phyloP scores from a whole-genome alignment of 2,113 vertebrate species.

The Coturnix japonica region DNA sequence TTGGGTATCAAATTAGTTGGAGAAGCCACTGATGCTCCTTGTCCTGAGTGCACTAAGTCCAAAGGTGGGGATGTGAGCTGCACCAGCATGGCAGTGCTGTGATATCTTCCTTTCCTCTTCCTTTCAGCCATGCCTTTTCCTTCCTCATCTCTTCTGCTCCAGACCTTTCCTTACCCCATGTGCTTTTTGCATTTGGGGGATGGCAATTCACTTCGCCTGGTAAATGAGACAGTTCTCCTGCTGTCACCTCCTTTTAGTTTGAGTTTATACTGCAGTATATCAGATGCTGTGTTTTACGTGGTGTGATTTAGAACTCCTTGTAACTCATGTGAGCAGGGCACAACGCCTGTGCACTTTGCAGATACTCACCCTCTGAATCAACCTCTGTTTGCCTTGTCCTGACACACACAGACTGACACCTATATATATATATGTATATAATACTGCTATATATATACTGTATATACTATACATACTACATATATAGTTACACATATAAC shows the following conservation, averaged over 20 bases:
- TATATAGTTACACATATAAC: not conserved
- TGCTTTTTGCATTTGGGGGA: not conserved
- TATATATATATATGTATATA: too few relatives aligned
- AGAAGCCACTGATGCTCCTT: not conserved
- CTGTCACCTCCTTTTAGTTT: not conserved
- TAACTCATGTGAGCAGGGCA: not conserved
- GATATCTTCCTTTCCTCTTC: not conserved
- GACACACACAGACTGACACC: not conserved
- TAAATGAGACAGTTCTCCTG: not conserved
- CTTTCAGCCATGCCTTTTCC: not conserved
- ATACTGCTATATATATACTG: not conserved
- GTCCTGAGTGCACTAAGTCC: not conserved
- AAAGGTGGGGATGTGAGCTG: not conserved
- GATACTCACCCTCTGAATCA: not conserved
- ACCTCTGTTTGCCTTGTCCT: not conserved
- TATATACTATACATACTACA: too few relatives aligned
- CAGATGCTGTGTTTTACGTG: fast-evolving
- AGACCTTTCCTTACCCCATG: fast-evolving
- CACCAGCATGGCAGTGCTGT: not conserved
- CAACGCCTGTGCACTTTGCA: not conserved
- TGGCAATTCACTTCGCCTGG: not conserved
- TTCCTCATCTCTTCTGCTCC: not conserved
- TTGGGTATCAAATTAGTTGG: not conserved
- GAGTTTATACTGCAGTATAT: not conserved
- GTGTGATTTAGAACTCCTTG: not conserved